These are phyloP conservation scores for Anisognathus igniventris DNA, from an alignment of 2,797 vertebrate species.

Conservation along the genomic window DNA sequence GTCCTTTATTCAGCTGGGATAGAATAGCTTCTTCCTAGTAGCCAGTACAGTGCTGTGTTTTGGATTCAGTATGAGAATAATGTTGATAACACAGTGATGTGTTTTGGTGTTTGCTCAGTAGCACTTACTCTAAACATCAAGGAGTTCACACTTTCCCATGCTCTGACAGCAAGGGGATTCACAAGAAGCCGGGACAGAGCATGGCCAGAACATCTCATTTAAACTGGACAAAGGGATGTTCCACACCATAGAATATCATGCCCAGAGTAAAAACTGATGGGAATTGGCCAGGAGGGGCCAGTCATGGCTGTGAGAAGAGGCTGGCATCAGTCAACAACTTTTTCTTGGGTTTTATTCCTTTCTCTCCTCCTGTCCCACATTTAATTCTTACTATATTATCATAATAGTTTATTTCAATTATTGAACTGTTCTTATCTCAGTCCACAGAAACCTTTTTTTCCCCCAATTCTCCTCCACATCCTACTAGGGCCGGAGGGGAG, in stretches of 20 bases:
- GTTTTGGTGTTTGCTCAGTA: not conserved
- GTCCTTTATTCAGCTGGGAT: not conserved
- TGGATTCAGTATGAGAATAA: not conserved
- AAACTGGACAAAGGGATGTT: not conserved
- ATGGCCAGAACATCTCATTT: not conserved
- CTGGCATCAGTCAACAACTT: not conserved
- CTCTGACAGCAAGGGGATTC: not conserved
- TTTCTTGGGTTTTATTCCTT: not conserved
- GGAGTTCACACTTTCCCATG: not conserved
- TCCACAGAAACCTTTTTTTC: not conserved
- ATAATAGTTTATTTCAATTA: not conserved
- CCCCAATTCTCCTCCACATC: fast-evolving
- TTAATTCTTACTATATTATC: not conserved
- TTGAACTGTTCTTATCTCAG: not conserved
- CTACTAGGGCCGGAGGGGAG: not conserved
- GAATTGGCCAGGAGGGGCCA: not conserved
- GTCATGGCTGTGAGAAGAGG: not conserved
- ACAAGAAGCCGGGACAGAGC: fast-evolving
- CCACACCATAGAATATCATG: not conserved
- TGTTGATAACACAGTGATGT: not conserved
- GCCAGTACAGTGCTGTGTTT: not conserved
- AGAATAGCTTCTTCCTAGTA: not conserved
- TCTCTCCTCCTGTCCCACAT: not conserved
- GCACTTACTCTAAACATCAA: not conserved
- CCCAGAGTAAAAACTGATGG: not conserved